Evolutionary conservation across 2,888 invertebrate genomes (phyloP).

Genomic region (Sarcophaga rosellei): DNA sequence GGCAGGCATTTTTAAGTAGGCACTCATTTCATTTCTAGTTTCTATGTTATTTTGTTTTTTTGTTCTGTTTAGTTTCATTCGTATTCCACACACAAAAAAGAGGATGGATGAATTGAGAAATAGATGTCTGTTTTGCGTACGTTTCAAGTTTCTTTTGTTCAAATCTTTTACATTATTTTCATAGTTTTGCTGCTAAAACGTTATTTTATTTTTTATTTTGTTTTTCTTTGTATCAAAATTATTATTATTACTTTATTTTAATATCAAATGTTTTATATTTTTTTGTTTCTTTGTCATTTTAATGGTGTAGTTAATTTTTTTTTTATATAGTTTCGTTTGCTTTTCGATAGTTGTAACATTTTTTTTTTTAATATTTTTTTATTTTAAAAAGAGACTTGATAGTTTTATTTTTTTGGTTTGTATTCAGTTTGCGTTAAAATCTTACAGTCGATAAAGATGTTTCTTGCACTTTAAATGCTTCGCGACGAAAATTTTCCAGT

Average conservation of each 20-base stretch:
- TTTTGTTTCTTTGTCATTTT: constrained; percentile 24
- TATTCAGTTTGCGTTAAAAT: constrained; percentile 70
- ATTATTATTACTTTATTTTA: constrained; percentile 31
- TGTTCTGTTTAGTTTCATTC: constrained; percentile 68
- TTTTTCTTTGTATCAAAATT: constrained; percentile 54
- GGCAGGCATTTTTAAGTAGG: constrained; percentile 73
- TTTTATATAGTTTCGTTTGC: constrained; percentile 28
- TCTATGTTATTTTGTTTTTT: constrained; percentile 42
- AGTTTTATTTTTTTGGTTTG: constrained; percentile 42
- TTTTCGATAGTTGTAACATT: constrained; percentile 31
- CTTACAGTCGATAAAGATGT: constrained; percentile 92
- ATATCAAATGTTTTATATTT: constrained; percentile 14
- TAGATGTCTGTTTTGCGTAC: constrained; percentile 68
- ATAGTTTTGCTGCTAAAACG: neutral
- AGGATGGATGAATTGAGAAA: constrained; percentile 57
- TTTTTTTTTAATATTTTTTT: constrained; percentile 55
- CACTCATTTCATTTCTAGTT: constrained; percentile 71
- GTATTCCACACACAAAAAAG: constrained; percentile 66
- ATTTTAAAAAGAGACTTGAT: constrained; percentile 53
- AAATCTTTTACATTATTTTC: neutral
- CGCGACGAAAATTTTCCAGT: constrained; percentile 88
- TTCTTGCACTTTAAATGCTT: constrained; percentile 89
- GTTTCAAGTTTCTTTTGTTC: constrained; percentile 59
- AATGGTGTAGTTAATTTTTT: constrained; percentile 35
- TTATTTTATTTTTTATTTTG: constrained; percentile 41